Evolutionary conservation across 1,140 invertebrate genomes (phyloP), one percentile per base, ranked within the genome.

Genomic region (Aphaenogaster ashmeadi): DNA sequence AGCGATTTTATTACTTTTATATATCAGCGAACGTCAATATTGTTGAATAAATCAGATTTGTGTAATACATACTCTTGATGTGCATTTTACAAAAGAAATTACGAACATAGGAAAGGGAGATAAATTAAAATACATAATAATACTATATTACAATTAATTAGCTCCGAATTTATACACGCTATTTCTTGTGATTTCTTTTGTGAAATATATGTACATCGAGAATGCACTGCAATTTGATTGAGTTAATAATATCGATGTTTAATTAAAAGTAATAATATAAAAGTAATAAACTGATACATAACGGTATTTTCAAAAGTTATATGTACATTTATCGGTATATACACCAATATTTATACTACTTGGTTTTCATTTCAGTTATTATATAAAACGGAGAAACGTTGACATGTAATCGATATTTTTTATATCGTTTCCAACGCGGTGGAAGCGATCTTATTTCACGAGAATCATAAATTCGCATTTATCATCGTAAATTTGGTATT

Each of bases 401-500:
- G n/a, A 8, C 8, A n/a, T 67, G 2, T 13, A 67, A 67, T 11
- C 9, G 9, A 67, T 44, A 41, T 21, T 41, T 67, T 67, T 67
- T 67, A 67, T 21, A 67, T 3, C 38, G 0, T 41, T 66, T n/a
- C 36, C 18, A 66, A 41, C 7, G 3, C n/a, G n/a, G 1, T 44
- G 38, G 64, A 41, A 21, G 1, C 38, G 38, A 44, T 67, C 38
- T 66, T n/a, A 41, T 41, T 18, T 67, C 38, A 11, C 9, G 64
- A 67, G 64, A 67, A 67, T 13, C 64, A n/a, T 67, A 67, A 67
- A 67, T 67, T 67, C n/a, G 9, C 38, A 67, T 67, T 67, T 41
- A 67, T 67, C 38, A 67, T 38, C 36, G 21, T 67, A 67, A 67
- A 67, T 66, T 66, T 38, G 38, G 38, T 1, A 38, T 67, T 44